These are phyloP conservation scores for Lithodes maja DNA, from an alignment of 2,888 invertebrate genomes.

Conservation along the genomic window DNA sequence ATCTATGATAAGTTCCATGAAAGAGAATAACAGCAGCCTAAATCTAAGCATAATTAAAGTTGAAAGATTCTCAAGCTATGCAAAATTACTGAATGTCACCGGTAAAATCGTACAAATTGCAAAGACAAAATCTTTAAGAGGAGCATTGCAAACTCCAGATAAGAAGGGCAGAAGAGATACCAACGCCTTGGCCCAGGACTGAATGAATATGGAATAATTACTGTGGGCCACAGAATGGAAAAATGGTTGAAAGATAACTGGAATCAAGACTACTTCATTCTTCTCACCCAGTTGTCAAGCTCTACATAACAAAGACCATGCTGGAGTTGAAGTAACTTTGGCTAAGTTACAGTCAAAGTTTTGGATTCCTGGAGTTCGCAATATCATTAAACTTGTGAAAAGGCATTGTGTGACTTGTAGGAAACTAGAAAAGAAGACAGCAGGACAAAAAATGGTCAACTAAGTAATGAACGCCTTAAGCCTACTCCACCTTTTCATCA, in stretches of 20 bases:
- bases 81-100: constrained; percentile 19
- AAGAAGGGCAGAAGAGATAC: constrained; percentile 18
- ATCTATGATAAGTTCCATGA: not conserved
- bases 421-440: not conserved
- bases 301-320: constrained; percentile 6
- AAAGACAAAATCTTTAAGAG: constrained; percentile 12
- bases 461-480: not conserved
- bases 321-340: not conserved
- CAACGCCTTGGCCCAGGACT: not conserved
- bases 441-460: constrained; percentile 9
- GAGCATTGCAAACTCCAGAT: not conserved
- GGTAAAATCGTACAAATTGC: not conserved
- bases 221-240: not conserved
- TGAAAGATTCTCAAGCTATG: constrained; percentile 3
- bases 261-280: not conserved
- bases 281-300: not conserved
- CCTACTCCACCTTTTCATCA: not conserved
- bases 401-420: constrained; percentile 20
- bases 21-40: not conserved
- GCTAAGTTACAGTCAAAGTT: not conserved
- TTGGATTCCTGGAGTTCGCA: not conserved
- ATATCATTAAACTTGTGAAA: not conserved
- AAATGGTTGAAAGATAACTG: not conserved
- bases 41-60: constrained; percentile 1
- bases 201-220: constrained; percentile 5